Percentiles rank a stretch among this genome's conserved stretches.
Conservation (phyloP, 1,140 invertebrate species). For the Heliconius congener region DNA sequence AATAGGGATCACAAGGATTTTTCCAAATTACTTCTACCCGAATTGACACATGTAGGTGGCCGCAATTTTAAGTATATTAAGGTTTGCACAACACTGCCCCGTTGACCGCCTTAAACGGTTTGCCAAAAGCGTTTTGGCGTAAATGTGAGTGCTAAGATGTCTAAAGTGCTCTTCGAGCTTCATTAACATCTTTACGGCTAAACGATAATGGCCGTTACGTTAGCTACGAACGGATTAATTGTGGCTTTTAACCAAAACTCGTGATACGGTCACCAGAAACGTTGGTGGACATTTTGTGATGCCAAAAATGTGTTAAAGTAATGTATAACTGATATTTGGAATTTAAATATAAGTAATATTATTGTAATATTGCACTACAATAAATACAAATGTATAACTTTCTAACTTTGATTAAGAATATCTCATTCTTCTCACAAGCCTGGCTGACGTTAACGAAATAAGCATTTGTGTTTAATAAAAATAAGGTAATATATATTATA, state of each 20-base stretch:
- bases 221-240: conserved; percentile 22
- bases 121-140: conserved; percentile 43
- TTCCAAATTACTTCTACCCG: conserved; percentile 41
- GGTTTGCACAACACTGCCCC: conserved; percentile 42
- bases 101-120: conserved; percentile 38
- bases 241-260: neutral
- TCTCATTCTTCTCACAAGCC: too few relatives aligned
- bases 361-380: too few relatives aligned
- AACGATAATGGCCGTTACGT: conserved; percentile 26
- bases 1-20: conserved; percentile 47
- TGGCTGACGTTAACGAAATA: neutral
- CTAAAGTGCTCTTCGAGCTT: conserved; percentile 31
- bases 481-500: too few relatives aligned
- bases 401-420: too few relatives aligned
- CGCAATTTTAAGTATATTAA: conserved; percentile 43
- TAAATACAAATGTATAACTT: too few relatives aligned
- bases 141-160: conserved; percentile 32
- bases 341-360: too few relatives aligned
- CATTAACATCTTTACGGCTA: conserved; percentile 32
- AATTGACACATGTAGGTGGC: conserved; percentile 31
- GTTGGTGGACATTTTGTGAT: neutral
- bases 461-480: too few relatives aligned
- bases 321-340: neutral
- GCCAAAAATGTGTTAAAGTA: neutral
- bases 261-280: neutral